Evolutionary conservation across 2,888 invertebrate species (phyloP).

Genomic region (Coleophora flavipennella): DNA sequence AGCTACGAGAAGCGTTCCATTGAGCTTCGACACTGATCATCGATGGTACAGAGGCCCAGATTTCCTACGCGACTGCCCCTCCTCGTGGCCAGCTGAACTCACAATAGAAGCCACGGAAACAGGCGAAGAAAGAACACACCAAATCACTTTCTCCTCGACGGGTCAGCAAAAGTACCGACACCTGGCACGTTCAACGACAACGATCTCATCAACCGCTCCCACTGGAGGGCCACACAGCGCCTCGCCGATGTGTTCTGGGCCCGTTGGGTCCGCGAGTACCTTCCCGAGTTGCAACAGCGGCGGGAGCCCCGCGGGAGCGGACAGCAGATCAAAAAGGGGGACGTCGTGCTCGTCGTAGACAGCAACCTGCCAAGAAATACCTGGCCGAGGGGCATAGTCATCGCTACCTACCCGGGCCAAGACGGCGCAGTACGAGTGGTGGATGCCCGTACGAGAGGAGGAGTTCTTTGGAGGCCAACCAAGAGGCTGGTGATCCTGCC

Average conservation of each 20-base stretch:
- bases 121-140: no score
- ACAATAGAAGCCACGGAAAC: no score
- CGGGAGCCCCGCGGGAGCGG: slow-evolving; percentile 9
- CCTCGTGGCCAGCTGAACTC: no score
- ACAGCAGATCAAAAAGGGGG: background rate
- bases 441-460: background rate
- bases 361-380: slow-evolving; percentile 1
- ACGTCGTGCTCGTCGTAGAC: no score
- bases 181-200: slow-evolving; percentile 2
- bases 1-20: no score
- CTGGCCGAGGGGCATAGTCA: background rate
- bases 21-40: no score
- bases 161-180: background rate
- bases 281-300: slow-evolving; percentile 11
- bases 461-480: background rate
- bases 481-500: slow-evolving; percentile 1
- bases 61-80: no score
- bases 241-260: no score
- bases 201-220: background rate
- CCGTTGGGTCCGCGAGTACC: no score
- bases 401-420: no score
- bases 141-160: slow-evolving; percentile 6
- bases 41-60: no score
- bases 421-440: background rate
- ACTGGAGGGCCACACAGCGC: slow-evolving; percentile 10